Evolutionary conservation across 2,113 vertebrate genomes (phyloP).

Genomic region (Crotalus tigris): DNA sequence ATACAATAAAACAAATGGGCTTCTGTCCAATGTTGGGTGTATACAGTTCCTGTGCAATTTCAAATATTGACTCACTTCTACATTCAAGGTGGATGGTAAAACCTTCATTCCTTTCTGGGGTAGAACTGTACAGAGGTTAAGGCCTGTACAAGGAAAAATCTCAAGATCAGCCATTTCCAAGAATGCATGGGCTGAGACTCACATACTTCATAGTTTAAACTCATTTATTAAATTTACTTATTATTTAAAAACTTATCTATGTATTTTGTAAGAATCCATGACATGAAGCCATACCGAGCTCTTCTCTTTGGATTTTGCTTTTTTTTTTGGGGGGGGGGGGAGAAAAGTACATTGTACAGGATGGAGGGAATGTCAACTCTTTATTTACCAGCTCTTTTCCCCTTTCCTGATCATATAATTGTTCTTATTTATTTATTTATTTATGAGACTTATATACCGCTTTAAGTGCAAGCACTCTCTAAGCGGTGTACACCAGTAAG

Average conservation of each 20-base stretch:
- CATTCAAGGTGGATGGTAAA: conserved; percentile 21
- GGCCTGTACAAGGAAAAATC: conserved; percentile 5
- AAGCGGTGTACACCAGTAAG: too few relatives aligned
- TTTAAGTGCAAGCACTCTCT: too few relatives aligned
- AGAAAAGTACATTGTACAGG: background rate
- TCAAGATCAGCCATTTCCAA: background rate
- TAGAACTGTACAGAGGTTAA: background rate
- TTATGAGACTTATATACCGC: too few relatives aligned
- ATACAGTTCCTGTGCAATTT: conserved; percentile 2
- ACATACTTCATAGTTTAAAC: conserved; percentile 11
- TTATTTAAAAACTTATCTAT: background rate
- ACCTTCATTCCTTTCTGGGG: background rate
- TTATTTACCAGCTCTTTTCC: background rate
- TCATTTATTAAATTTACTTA: background rate
- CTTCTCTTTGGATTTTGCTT: background rate
- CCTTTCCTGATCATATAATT: background rate
- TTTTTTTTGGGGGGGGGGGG: background rate
- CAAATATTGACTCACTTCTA: conserved; percentile 45
- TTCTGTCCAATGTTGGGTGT: background rate
- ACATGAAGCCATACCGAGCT: background rate
- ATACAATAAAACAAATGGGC: conserved; percentile 17
- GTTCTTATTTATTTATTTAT: background rate
- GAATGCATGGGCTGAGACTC: background rate
- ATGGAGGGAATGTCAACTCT: background rate
- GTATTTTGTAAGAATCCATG: background rate